Base-by-base conservation (phyloP, 2,797 vertebrate genomes). In the Onychomys arenicola region DNA sequence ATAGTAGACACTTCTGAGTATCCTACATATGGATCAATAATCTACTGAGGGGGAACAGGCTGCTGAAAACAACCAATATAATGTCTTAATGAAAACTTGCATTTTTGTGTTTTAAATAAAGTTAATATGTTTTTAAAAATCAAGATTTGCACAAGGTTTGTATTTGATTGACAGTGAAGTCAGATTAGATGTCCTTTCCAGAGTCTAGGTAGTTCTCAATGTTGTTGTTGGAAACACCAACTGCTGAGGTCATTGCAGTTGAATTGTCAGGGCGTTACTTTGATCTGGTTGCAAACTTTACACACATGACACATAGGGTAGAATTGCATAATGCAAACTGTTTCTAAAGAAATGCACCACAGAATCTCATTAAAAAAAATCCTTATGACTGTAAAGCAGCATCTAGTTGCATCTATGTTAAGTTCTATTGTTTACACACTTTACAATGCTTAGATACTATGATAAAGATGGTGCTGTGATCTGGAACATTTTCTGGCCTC, bases 81-180 rank as follows among this genome's bases (percentile, higher is more conserved):
- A 29, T 84, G n/a, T 77, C 90, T 84, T 76, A 76, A 77, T 93
- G 63, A 78, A 91, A 52, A 63, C 23, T 84, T 84, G 71, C 37
- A 73, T 43, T 73, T 73, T 89, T 84, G 52, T 93, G 14, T 95
- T 93, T 88, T 88, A 88, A 91, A 76, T 67, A 75, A 88, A 83
- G 52, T 78, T 29, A 63, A 32, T 69, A 67, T n/a, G 13, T 67
- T 76, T 19, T 75, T 81, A 76, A 49, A 40, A 94, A 49, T n/a
- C 52, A 59, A 90, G 9, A 32, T 61, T 95, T 78, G 46, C 37
- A 71, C 37, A 90, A 40, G 27, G 69, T 73, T 81, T 78, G 12
- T 12, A 83, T 88, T 85, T 84, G 23, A 73, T 88, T 83, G 61
- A 65, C 63, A 73, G 43, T 34, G 71, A 89, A 86, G 75, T 29